These are phyloP conservation scores for Tauraco hartlaubi DNA, from an alignment of 2,797 vertebrate species.

Conservation along the genomic window DNA sequence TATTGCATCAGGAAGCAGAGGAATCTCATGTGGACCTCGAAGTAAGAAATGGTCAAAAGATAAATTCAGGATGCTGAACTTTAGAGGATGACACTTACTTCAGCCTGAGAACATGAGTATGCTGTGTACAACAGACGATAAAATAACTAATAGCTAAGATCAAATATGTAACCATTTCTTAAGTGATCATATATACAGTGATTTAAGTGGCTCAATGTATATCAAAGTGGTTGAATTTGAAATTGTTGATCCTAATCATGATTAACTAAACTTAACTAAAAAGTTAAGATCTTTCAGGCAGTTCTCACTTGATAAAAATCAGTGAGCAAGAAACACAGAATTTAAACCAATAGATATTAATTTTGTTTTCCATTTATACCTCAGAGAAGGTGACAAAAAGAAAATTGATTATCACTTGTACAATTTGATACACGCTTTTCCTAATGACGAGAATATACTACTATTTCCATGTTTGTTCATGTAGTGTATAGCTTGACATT, in stretches of 20 bases:
- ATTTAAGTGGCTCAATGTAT: background rate
- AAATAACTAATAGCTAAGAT: background rate
- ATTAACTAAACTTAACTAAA: background rate
- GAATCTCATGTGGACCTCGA: rapidly evolving
- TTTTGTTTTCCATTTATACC: background rate
- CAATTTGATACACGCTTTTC: background rate
- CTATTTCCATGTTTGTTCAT: background rate
- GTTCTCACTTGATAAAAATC: background rate
- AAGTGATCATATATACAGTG: background rate
- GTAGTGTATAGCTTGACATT: background rate
- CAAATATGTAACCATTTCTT: background rate
- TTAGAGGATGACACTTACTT: background rate
- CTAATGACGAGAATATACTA: background rate
- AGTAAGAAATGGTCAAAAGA: background rate
- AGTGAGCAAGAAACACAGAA: background rate
- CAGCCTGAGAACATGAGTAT: background rate
- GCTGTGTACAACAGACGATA: background rate
- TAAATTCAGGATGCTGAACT: background rate
- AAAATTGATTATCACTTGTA: background rate
- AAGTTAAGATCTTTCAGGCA: background rate
- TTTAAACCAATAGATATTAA: background rate
- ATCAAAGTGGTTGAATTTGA: background rate
- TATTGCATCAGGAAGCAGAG: background rate
- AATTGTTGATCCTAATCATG: background rate
- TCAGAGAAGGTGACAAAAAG: background rate